Evolutionary conservation across 2,113 vertebrate species (phyloP), one percentile per base, ranked within the genome.

Genomic region (Datnioides undecimradiatus): DNA sequence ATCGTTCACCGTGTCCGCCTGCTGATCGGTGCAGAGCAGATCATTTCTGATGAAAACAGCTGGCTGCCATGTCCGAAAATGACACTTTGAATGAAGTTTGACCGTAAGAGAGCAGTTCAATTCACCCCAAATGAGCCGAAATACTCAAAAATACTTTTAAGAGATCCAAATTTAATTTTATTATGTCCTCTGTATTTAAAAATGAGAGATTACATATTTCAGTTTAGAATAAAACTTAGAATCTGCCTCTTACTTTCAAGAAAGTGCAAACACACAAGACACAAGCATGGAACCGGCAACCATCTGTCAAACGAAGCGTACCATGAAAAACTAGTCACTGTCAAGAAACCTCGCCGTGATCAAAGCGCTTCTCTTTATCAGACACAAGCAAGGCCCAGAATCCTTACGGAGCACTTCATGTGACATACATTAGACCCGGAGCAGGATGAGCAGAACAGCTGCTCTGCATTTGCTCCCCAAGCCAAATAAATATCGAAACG

Each of bases 381-480:
- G n/a, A n/a, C n/a, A n/a, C n/a, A n/a, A 79, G 43, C 8, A 45
- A 45, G 76, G 59, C 29, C 43, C 40, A 10, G 51, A 3, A 14
- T 63, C 66, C 52, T 72, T 23, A 29, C 46, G 0, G 8, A 51
- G 52, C 54, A 4, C 1, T 51, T 79, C 43, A 51, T 49, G 81
- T 79, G 84, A 84, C 76, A 85, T 76, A 65, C 75, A 70, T 48
- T 64, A 73, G 66, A 71, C 54, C 25, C 66, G 67, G 69, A 88
- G 25, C 89, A 86, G 63, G 74, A 70, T 52, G 80, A 85, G 51
- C n/a, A n/a, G 70, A 88, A 90, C 92, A 93, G 89, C 90, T 94
- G 93, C 72, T 87, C 75, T 55, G 52, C 67, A 73, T 92, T 87
- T 90, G 79, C 55, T 69, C 62, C 76, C 38, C 34, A 80, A 69